These are phyloP conservation scores for Cheirogaleus medius DNA, from an alignment of 2,113 vertebrate species.

Conservation along the genomic window DNA sequence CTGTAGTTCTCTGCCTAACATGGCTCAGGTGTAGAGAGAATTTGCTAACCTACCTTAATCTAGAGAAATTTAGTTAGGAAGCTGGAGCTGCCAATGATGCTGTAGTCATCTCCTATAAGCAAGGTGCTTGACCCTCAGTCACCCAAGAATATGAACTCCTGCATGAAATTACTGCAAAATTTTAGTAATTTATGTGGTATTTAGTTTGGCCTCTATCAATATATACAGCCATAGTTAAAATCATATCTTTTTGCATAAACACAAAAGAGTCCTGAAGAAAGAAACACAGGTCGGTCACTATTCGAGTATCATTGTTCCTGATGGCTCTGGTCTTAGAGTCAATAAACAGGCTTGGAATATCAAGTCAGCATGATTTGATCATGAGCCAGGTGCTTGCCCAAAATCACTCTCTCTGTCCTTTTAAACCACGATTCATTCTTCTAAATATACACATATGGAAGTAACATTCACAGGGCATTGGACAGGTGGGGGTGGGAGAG, in stretches of 20 bases:
- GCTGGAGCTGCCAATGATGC: not conserved
- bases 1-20: not conserved
- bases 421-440: not conserved
- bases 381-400: not conserved
- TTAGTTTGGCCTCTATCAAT: not conserved
- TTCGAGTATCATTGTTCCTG: not conserved
- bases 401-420: not conserved
- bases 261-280: not conserved
- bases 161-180: not conserved
- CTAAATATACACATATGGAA: not conserved
- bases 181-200: not conserved
- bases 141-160: not conserved
- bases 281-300: too few relatives aligned
- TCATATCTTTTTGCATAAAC: not conserved
- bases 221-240: not conserved
- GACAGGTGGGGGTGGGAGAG: too few relatives aligned
- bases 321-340: not conserved
- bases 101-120: not conserved
- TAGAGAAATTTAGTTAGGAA: not conserved
- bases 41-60: fast-evolving
- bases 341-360: not conserved
- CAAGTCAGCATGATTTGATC: not conserved
- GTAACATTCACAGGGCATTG: too few relatives aligned
- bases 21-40: not conserved
- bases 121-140: not conserved